phyloP scores from a whole-genome alignment of 92 coral and sea anemone genomes.

The Actinernus sp. region DNA sequence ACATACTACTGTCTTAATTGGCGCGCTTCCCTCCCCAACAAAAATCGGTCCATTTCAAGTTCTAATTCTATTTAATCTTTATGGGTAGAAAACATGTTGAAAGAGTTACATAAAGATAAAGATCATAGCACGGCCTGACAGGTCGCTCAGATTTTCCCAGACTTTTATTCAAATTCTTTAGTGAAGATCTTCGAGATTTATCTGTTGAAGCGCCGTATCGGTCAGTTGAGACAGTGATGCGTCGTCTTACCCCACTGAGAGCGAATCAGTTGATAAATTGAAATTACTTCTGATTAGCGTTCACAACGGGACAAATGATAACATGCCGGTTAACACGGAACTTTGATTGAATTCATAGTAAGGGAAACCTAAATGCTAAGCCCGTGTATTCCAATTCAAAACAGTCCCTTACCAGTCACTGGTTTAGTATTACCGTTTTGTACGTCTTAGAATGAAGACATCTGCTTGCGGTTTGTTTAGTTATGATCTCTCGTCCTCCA shows the following conservation, averaged over 20 bases:
- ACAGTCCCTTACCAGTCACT: too few relatives aligned
- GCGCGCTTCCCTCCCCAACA: too few relatives aligned
- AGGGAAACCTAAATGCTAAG: too few relatives aligned
- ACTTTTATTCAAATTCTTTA: constrained; percentile 29
- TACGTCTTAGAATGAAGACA: too few relatives aligned
- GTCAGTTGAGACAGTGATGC: too few relatives aligned
- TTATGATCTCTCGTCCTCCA: too few relatives aligned
- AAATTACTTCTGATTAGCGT: constrained; percentile 3
- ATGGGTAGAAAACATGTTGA: not conserved
- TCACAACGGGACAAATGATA: constrained; percentile 24
- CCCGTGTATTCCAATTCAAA: too few relatives aligned
- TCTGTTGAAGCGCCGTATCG: not conserved
- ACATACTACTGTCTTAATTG: too few relatives aligned
- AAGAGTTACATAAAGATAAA: constrained; percentile 16
- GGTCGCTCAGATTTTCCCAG: constrained; percentile 25
- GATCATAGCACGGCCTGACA: constrained; percentile 38
- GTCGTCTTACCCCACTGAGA: constrained; percentile 23
- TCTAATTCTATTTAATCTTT: too few relatives aligned
- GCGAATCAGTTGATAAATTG: constrained; percentile 5
- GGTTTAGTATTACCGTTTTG: too few relatives aligned
- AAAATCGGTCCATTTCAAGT: too few relatives aligned
- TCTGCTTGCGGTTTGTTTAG: too few relatives aligned
- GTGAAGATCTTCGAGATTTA: constrained; percentile 12
- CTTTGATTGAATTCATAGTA: constrained; percentile 19
- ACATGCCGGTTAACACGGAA: constrained; percentile 7